Percentiles rank a stretch among this genome's conserved stretches.
Evolutionary conservation across 2,797 vertebrate species (phyloP).

Genomic region (Micrastur ruficollis): DNA sequence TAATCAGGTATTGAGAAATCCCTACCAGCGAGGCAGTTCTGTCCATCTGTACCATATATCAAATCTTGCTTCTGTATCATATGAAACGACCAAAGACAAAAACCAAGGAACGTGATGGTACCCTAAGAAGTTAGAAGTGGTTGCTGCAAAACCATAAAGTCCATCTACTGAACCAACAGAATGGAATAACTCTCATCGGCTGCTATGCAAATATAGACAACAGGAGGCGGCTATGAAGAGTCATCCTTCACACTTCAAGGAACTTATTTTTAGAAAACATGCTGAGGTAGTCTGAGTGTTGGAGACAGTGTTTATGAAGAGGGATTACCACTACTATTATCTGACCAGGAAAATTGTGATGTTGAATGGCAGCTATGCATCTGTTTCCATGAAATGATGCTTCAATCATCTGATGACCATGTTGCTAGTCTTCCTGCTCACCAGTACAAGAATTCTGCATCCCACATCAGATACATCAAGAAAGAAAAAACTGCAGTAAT

Average conservation of each 20-base stretch:
- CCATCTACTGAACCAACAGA: background rate
- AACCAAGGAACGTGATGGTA: rapidly evolving
- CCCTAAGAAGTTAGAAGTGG: background rate
- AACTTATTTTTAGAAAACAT: background rate
- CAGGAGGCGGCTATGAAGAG: background rate
- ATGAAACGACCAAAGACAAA: background rate
- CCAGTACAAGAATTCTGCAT: background rate
- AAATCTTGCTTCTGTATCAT: background rate
- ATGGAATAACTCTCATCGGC: background rate
- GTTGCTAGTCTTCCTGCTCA: background rate
- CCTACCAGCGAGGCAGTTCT: background rate
- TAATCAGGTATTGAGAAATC: background rate
- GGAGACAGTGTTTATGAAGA: background rate
- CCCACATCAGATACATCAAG: background rate
- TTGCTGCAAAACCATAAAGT: background rate
- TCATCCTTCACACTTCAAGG: background rate
- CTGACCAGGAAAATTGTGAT: background rate
- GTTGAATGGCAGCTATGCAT: background rate
- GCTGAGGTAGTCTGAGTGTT: background rate
- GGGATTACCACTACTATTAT: background rate
- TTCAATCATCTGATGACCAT: background rate
- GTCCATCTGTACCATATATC: background rate
- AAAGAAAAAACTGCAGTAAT: conserved; percentile 2
- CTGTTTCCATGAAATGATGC: background rate
- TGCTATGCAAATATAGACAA: background rate